Base-by-base conservation (phyloP, 2,888 invertebrate species). In the Lobophora halterata region DNA sequence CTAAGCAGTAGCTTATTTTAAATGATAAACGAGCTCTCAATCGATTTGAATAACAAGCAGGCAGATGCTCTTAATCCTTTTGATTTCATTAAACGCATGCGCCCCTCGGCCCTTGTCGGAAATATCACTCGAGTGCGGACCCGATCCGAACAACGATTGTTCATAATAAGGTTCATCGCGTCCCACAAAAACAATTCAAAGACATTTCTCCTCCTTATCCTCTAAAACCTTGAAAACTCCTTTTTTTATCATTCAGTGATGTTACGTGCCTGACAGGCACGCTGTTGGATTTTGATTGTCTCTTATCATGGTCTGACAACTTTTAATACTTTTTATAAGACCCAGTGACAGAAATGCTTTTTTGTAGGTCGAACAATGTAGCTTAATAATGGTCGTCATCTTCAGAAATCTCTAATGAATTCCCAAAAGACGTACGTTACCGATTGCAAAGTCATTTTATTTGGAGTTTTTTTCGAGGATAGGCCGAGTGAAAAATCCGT, bases 41-140 rank as follows among this genome's bases (percentile, higher is more conserved):
- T 86, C 81, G 83, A 86, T 86, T 87, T 87, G 81, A 87, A 86
- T 86, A 87, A 86, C 82, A 87, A 87, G 78, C 75, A 79, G 82
- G 85, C 87, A 87, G 87, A 87, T 87, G 87, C 85, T 81, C 71
- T 85, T 86, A 86, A 87, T 87, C 87, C 87, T 81, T 86, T 86
- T 87, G 82, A 86, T 86, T 86, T 85, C 81, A 83, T 86, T 87
- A 82, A 85, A 83, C 79, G 81, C 86, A 83, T 85, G 86, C 85
- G 78, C 83, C 81, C 78, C 73, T 79, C 71, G 71, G 71, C 69
- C 71, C 73, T 68, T 83, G 86, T 86, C 87, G 86, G 87, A 87
- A 86, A 86, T 86, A 87, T 87, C 87, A 85, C 80, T 85, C 76
- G 79, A 79, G 74, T 69, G 71, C 62, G 62, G 72, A 67, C 64